These are phyloP conservation scores for Karalla daura DNA, from an alignment of 2,797 vertebrate species.

Conservation along the genomic window DNA sequence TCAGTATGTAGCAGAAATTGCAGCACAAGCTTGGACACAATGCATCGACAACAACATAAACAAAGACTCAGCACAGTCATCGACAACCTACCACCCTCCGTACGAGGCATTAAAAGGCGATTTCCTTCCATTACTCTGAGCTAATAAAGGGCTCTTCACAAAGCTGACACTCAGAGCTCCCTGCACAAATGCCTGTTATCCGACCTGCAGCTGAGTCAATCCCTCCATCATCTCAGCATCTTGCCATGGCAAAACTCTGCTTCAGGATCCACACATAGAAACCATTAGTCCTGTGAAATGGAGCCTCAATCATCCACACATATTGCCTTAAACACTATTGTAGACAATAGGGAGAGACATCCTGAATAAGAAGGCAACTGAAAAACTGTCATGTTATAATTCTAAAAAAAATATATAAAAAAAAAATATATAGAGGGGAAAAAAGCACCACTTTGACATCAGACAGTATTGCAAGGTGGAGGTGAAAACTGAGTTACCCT, in stretches of 20 bases:
- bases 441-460: neutral
- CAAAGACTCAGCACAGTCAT: conserved; percentile 11
- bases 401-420: too few species aligned
- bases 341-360: too few species aligned
- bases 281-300: conserved; percentile 45
- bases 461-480: neutral
- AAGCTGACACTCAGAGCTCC: conserved; percentile 8
- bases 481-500: conserved; percentile 18
- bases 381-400: too few species aligned
- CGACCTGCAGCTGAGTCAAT: conserved; percentile 7
- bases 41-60: neutral
- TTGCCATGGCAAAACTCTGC: conserved; percentile 4
- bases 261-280: conserved; percentile 19
- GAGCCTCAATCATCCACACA: neutral
- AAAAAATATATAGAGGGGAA: conserved; percentile 8
- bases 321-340: neutral
- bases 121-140: conserved; percentile 24
- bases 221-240: neutral
- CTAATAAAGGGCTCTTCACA: conserved; percentile 18
- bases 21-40: neutral
- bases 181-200: conserved; percentile 17
- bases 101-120: conserved; percentile 22
- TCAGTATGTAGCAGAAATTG: neutral
- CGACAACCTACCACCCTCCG: conserved; percentile 9
- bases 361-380: too few species aligned